Evolutionary conservation across 2,113 vertebrate species (phyloP), one percentile per base, ranked within the genome.

Genomic region (Ciconia maguari): DNA sequence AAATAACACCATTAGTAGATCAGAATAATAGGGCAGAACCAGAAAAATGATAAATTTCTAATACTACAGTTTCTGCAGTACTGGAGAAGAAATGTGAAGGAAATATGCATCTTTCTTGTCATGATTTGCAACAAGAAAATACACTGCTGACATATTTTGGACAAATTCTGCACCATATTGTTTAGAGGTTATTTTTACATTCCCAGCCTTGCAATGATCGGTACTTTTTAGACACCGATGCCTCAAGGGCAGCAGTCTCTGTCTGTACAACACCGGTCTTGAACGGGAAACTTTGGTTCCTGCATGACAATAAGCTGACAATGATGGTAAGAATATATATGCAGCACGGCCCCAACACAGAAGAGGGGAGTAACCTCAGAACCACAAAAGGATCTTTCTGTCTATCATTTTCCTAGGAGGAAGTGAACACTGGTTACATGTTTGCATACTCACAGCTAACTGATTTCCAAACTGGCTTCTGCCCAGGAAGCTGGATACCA

Each of bases 371-470:
- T 80, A 72, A 77, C 24, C 30, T 49, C 79, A 61, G n/a, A 87
- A 89, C 7, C 65, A 81, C 55, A 51, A 54, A 66, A 58, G 34
- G 52, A 60, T 79, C 61, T 69, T 71, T 94, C 89, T 93, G 29
- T 60, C 89, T 92, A 30, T 70, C 42, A 61, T 85, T 90, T 93
- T 92, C 51, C 41, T 49, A 88, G 58, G 80, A 96, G 54, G 61
- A 97, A 97, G 55, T 13, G 41, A 91, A 81, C 62, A 58, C 83
- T 66, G 52, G 24, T 68, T 80, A 83, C 34, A 81, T 11, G 13
- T 77, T 78, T 36, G 17, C 49, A 90, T 95, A 98, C 98, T 98
- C 91, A 98, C 98, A 98, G 83, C 83, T 97, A 94, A 97, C 65
- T 48, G 96, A 60, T 65, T 94, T 96, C 96, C 95, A 98, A 86